Evolutionary conservation across 2,797 vertebrate species (phyloP), one percentile per base, ranked within the genome.

Genomic region (Tadarida brasiliensis): DNA sequence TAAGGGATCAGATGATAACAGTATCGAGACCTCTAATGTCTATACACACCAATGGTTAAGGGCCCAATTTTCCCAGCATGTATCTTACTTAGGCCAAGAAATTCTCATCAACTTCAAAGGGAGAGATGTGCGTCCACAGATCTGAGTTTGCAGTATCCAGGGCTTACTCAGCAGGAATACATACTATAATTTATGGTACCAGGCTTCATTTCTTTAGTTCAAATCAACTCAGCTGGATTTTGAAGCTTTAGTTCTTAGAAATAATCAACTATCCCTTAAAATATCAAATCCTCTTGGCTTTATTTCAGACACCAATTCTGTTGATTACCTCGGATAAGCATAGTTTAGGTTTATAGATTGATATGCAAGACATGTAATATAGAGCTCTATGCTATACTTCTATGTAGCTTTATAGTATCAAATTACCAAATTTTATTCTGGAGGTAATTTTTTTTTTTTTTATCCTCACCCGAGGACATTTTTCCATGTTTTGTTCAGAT

Each of bases 51-150:
- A 92, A 84, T 86, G 20, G 51, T 91, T 91, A 94, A 97, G 90
- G 86, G 70, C 49, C 88, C 94, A 95, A 82, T 97, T 97, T 97
- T 97, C 96, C 80, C 97, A 97, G 96, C 96, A 87, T 94, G 96
- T 77, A 74, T 93, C 91, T 97, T 96, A 96, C 90, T 97, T 94
- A 97, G 68, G 74, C 54, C 70, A 73, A 94, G 94, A 94, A 92
- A 83, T 95, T 96, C 93, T 97, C 95, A 97, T 97, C 96, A 97
- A 14, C 92, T 96, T 98, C 95, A 95, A 94, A 91, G 94, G 82
- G 96, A 89, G 94, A 96, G 88, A 87, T 73, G 78, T 68, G 61
- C n/a, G 35, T 80, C 84, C 82, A 84, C 88, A 97, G 92, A 84
- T 71, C 39, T 0, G 4, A 94, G 95, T 96, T 91, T 96, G 91